phyloP scores from a whole-genome alignment of 1,140 invertebrate species.

The Chelonus insularis region DNA sequence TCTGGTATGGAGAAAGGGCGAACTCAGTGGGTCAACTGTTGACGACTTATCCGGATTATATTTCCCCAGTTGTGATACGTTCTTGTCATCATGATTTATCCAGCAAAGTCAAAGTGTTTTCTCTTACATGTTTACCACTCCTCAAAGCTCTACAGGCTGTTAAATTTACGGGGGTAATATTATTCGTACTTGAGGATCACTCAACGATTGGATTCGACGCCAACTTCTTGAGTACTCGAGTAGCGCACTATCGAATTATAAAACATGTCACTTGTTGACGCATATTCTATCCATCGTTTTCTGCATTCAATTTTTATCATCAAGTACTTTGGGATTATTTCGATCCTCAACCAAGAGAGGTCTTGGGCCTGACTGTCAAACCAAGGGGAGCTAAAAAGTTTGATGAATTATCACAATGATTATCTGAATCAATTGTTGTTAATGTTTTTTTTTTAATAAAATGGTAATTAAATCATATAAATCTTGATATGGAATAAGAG shows the following conservation, averaged over 20 bases:
- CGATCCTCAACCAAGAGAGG: no score
- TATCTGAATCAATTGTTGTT: no score
- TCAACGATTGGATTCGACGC: conserved; percentile 18
- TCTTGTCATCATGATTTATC: conserved; percentile 16
- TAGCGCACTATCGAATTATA: conserved; percentile 10
- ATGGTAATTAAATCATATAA: no score
- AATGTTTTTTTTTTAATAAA: no score
- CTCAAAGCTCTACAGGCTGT: conserved; percentile 13
- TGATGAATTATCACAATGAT: no score
- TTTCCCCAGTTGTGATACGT: conserved; percentile 25
- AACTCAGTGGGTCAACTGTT: conserved; percentile 20
- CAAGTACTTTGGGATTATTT: no score
- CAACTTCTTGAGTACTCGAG: conserved; percentile 17
- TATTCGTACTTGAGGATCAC: conserved; percentile 10
- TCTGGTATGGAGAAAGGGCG: no score
- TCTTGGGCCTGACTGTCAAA: no score
- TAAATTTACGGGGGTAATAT: conserved; percentile 16
- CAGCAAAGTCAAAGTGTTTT: conserved; percentile 11
- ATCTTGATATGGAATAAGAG: no score
- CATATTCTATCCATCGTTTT: background rate
- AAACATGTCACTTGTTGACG: conserved; percentile 4
- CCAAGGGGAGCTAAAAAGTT: no score
- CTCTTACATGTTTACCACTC: conserved; percentile 8
- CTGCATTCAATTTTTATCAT: no score
- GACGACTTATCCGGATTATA: conserved; percentile 38